Conservation (phyloP, 1,140 invertebrate genomes). For the Melitaea cinxia region DNA sequence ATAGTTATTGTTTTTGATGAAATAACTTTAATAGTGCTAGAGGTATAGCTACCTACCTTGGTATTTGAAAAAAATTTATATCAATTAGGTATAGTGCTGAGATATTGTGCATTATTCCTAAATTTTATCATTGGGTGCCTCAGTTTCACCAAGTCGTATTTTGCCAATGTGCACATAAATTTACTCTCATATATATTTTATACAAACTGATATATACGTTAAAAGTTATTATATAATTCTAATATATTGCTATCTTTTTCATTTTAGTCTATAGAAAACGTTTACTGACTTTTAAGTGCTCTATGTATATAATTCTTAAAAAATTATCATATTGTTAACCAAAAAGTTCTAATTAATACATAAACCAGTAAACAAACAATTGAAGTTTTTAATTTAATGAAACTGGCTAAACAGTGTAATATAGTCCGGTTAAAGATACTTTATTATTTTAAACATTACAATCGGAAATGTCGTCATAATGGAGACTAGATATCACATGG, state of each 20-base stretch:
- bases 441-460: conserved; percentile 26
- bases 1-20: conserved; percentile 52
- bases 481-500: conserved; percentile 80
- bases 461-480: conserved; percentile 30
- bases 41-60: conserved; percentile 52
- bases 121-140: conserved; percentile 68
- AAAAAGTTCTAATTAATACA: not conserved
- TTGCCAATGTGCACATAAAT: conserved; percentile 72
- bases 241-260: conserved; percentile 81
- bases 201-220: conserved; percentile 79
- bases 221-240: conserved; percentile 75
- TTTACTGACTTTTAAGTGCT: conserved; percentile 64
- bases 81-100: conserved; percentile 70
- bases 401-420: conserved; percentile 20
- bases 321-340: not conserved
- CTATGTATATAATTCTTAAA: conserved; percentile 40
- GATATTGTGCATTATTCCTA: conserved; percentile 76
- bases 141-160: conserved; percentile 62
- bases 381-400: conserved; percentile 8
- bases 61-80: conserved; percentile 48
- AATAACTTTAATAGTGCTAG: conserved; percentile 71
- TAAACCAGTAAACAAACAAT: conserved; percentile 17
- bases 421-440: conserved; percentile 10
- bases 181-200: conserved; percentile 72
- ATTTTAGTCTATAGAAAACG: conserved; percentile 79